Base-by-base conservation (phyloP, 2,888 invertebrate species). In the Anticlea derivata region DNA sequence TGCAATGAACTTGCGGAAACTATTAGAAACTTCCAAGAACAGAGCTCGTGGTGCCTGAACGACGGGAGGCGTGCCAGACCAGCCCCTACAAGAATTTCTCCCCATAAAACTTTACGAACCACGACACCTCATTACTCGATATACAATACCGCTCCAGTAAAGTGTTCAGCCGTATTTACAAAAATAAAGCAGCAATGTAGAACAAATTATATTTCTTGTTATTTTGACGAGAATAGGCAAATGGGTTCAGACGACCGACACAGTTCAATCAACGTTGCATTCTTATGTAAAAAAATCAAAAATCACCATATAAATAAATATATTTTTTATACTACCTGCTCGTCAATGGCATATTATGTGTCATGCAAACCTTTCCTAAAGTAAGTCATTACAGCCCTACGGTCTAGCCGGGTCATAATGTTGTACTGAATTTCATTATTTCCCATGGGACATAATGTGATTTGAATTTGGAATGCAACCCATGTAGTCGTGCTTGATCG, bases 1-100 rank as follows among this genome's bases (percentile, higher is more conserved):
- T 71, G 62, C 78, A 72, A 65, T 75, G 73, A 77, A 80, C 75
- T 78, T 73, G 63, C 61, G 75, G 76, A 78, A 79, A 80, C 80
- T 79, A 83, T 83, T 83, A 83, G 67, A 66, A 73, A 74, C 65
- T 84, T 85, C 83, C 65, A 59, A 68, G 85, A 85, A 85, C 65
- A 60, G 60, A 58, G 65, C 56, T 57, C 67, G 65, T 70, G 83
- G 81, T 81, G 83, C 83, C 83, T 73, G 56, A 55, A 59, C 66
- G 80, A 62, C 80, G 80, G 80, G 70, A 73, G 81, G 81, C 80
- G 81, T 80, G 75, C 58, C 75, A 55, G 61, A 58, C 61, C 61
- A 62, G 55, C 68, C 69, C 65, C 63, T 58, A 61, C 69, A 61
- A 65, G 53, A 49, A 52, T 58, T 50, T 37, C 41, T 46, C 52